Percentiles rank a stretch among this genome's conserved stretches.
These are phyloP conservation scores for Edolisoma coerulescens DNA, from an alignment of 2,113 vertebrate species.

Conservation along the genomic window DNA sequence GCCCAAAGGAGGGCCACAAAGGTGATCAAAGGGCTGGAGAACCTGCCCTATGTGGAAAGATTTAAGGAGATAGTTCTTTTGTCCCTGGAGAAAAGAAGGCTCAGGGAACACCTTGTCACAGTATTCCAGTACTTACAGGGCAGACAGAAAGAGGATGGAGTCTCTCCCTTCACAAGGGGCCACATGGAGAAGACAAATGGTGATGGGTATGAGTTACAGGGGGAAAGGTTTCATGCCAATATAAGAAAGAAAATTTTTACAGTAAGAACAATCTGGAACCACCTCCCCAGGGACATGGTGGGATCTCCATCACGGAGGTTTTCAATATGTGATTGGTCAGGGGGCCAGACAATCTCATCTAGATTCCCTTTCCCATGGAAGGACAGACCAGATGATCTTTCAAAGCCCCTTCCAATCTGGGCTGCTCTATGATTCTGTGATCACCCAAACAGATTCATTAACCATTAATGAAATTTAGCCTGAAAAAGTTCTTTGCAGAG, in stretches of 20 bases:
- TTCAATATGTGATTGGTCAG: background rate
- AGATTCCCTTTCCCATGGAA: background rate
- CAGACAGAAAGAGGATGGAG: background rate
- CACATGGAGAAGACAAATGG: background rate
- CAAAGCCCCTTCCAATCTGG: fast-evolving
- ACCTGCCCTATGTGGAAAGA: background rate
- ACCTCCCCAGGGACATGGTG: background rate
- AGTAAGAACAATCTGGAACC: background rate
- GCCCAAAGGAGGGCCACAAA: background rate
- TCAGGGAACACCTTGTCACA: background rate
- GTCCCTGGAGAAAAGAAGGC: background rate
- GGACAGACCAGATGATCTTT: background rate
- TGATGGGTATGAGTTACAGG: background rate
- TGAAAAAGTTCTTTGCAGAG: background rate
- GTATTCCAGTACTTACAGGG: background rate
- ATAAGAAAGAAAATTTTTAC: background rate
- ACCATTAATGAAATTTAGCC: background rate
- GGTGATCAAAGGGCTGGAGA: background rate
- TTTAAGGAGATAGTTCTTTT: background rate
- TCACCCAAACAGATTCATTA: background rate
- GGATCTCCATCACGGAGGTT: background rate
- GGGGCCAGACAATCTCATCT: background rate
- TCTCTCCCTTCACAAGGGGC: background rate
- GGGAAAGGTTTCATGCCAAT: background rate
- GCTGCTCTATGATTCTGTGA: background rate